Base-by-base conservation (phyloP, 1,140 invertebrate species). In the Medauroidea extradentata region DNA sequence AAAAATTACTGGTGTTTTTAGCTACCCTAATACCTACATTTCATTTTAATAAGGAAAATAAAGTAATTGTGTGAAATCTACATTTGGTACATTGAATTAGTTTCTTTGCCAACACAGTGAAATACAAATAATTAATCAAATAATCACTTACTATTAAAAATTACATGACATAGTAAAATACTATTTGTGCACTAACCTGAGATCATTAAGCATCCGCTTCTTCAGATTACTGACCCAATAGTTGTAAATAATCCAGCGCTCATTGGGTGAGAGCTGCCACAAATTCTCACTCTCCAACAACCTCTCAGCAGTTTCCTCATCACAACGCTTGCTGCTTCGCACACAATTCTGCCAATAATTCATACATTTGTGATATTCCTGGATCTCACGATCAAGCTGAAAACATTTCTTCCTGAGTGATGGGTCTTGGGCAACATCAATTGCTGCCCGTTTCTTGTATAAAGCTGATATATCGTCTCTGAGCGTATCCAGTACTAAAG, bases 241-340 rank as follows among this genome's bases (percentile, higher is more conserved):
- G 51, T 67, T 69, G 62, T 78, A 78, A 13, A 76, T 59, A 14
- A 54, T 44, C 75, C 75, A 77, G 16, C 75, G 62, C 4, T 71
- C 60, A 24, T 69, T 53, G 11, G 69, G 43, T 60, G 65, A 61
- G 49, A 75, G 67, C 21, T 63, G 59, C 41, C 63, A 27, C 8
- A 65, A 66, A 38, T 65, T 67, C 49, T 62, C 48, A 19, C 66
- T 3, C 11, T 42, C 7, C 34, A 54, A 23, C 38, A 57, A 55
- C 69, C 57, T 21, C 62, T 52, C 1, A 42, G 27, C 8, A 25
- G 29, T 65, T 62, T 25, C 2, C n/a, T 29, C 7, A 14, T 41
- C 14, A 27, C 38, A 38, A 5, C 16, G 16, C 18, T 42, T 23
- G 14, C 38, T 24, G 16, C 16, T 51, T 4, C 27, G 29, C 29